Evolutionary conservation across 2,113 vertebrate species (phyloP).

Genomic region (Calyptommatus sinebrachiatus): DNA sequence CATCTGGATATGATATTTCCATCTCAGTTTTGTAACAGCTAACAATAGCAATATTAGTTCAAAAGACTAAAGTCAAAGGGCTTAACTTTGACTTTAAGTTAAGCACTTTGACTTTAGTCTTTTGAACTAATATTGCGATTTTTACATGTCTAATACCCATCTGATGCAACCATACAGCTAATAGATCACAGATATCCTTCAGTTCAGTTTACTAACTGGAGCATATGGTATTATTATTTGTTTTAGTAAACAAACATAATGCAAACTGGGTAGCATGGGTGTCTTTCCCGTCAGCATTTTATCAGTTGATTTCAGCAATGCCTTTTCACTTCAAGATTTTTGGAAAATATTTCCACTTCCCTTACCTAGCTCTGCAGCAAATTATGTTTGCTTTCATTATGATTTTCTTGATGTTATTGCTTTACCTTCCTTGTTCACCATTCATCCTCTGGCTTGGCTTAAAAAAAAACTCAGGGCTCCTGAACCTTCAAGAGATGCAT

Average conservation of each 20-base stretch:
- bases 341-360: not conserved
- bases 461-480: too few species aligned
- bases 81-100: too few species aligned
- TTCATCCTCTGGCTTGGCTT: not conserved
- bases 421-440: not conserved
- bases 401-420: not conserved
- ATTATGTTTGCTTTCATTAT: not conserved
- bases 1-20: not conserved
- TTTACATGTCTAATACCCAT: not conserved
- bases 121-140: not conserved
- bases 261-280: not conserved
- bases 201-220: not conserved
- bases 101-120: not conserved
- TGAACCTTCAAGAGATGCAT: too few species aligned
- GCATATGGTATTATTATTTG: too few species aligned
- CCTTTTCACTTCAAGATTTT: not conserved
- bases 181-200: not conserved
- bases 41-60: not conserved
- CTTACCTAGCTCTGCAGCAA: not conserved
- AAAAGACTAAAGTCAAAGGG: not conserved
- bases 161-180: not conserved
- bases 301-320: not conserved
- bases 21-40: not conserved
- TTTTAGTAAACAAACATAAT: too few species aligned
- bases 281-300: not conserved